Evolutionary conservation across 2,888 invertebrate species (phyloP), one percentile per base, ranked within the genome.

Genomic region (Drosophila nr. perissopoda): DNA sequence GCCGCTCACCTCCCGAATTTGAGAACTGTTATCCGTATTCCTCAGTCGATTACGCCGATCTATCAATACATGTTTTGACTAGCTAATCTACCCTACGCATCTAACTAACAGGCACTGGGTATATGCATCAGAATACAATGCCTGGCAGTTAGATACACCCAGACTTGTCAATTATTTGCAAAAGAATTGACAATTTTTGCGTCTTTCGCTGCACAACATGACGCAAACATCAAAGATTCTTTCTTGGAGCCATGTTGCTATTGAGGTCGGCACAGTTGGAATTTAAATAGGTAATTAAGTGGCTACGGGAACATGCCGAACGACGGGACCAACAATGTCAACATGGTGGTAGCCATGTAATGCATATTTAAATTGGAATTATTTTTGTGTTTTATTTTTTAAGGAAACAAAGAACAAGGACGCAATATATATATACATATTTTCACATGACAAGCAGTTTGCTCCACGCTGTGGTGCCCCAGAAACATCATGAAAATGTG

Each of bases 281-380:
- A 78, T 76, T 83, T 73, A 73, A 89, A 86, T 78, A 73, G 76
- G 67, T 86, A 89, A 88, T 85, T 88, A 85, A 74, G 75, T 69
- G 65, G 34, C 57, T 61, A 31, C 54, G 54, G 60, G 54, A 61
- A 61, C 52, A 51, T 49, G 49, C 38, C 51, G 6, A 57, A 36
- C 36, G 56, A 45, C 54, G 29, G 27, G 40, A 56, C 60, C 33
- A 69, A 53, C 62, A 67, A 74, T 52, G 53, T 54, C 82, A 66
- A 80, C 33, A 69, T 69, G 69, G 33, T 61, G 60, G 73, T 64
- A 65, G 61, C 54, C 67, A 73, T 75, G 83, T 77, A 68, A 76
- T 74, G 80, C 77, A 86, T 90, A 84, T 84, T 84, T 71, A 88
- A 90, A 90, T 89, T 83, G 80, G 66, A 68, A 74, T 89, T 83